Evolutionary conservation across 2,113 vertebrate genomes (phyloP), one percentile per base, ranked within the genome.

Genomic region (Cochlearius cochlearius): DNA sequence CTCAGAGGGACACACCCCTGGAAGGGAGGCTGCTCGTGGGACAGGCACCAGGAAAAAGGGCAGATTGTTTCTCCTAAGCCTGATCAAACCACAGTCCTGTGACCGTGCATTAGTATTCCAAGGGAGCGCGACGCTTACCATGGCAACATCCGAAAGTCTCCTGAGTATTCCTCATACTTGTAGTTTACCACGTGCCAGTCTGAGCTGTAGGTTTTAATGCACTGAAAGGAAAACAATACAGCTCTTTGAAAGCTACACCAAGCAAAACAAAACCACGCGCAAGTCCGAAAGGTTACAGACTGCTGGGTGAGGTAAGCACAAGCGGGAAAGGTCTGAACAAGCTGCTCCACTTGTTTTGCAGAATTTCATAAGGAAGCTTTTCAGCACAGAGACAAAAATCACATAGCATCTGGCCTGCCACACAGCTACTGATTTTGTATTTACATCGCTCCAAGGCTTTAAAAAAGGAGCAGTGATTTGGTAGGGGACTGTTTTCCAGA

Each of bases 161-260:
- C 99, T 1, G 99, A 99, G 97, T 99, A 99, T 56, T 99, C 99
- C 95, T 99, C 99, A 53, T 99, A 99, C 92, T 99, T 99, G 98
- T 99, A 99, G 98, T 98, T 99, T 91, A 99, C 98, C 50, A 99
- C 98, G 0, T 99, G 98, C 99, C 99, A 99, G 97, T 99, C 99
- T 11, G 98, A 99, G 98, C 99, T 99, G 97, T 99, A 99, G 96
- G 98, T 99, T 98, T 99, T 99, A 98, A 99, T 99, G 97, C 99
- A 99, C 99, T 99, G 98, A 86, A 98, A 98, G 84, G 94, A 96
- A 96, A 97, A 69, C 88, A 77, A 81, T 73, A 90, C 36, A 39
- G 55, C 32, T 84, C 67, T 83, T 88, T 88, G 69, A 92, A 92
- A 89, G 52, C 77, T 72, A 82, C 45, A 62, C 62, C 12, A 38